Evolutionary conservation across 2,888 invertebrate genomes (phyloP).

Genomic region (Hipparchia sbordonii): DNA sequence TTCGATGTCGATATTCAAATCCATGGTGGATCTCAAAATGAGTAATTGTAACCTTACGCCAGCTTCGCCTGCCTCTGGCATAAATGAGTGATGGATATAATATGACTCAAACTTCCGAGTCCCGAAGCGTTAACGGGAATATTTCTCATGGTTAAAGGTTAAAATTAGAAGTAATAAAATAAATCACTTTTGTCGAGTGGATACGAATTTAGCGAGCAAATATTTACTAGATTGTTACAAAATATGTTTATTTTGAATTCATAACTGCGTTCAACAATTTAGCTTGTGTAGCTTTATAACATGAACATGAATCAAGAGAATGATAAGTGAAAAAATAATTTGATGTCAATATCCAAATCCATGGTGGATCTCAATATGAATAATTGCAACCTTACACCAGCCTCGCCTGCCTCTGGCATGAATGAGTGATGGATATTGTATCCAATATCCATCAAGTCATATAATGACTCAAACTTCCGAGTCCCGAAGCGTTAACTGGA

Average conservation of each 20-base stretch:
- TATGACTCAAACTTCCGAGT: conserved; percentile 3
- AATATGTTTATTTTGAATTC: too few relatives aligned
- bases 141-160: conserved; percentile 4
- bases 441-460: background rate
- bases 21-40: conserved; percentile 3
- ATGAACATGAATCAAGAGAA: too few relatives aligned
- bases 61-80: background rate
- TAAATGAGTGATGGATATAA: conserved; percentile 7
- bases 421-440: conserved; percentile 7
- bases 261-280: too few relatives aligned
- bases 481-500: background rate
- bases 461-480: background rate
- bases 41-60: conserved; percentile 4
- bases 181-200: too few relatives aligned
- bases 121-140: background rate
- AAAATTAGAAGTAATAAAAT: conserved; percentile 4
- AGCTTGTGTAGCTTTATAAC: too few relatives aligned
- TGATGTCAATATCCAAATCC: conserved; percentile 3
- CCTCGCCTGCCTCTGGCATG: background rate
- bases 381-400: conserved; percentile 1
- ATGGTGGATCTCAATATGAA: conserved; percentile 2
- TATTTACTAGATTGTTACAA: too few relatives aligned
- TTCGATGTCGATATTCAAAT: background rate
- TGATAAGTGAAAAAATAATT: background rate
- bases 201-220: too few relatives aligned